Conservation (phyloP, 2,797 vertebrate species). For the Argentina silus region DNA sequence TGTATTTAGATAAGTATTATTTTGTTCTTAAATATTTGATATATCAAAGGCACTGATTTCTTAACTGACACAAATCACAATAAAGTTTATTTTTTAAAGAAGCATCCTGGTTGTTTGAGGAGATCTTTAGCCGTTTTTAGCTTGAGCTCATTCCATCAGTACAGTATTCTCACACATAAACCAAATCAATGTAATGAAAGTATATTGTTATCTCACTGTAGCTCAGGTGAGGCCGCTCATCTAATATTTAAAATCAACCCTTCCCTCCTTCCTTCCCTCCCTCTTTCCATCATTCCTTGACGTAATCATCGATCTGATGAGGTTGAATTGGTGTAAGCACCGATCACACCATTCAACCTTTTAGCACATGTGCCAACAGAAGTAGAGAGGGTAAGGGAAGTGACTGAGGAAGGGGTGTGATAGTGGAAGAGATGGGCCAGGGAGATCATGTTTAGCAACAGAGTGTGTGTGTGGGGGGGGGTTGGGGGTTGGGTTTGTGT, state of each 20-base stretch:
- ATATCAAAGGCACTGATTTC: not conserved
- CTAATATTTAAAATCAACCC: not conserved
- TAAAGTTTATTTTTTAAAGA: slow-evolving; percentile 19
- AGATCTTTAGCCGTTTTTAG: not conserved
- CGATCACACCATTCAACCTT: not conserved
- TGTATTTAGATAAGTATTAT: not conserved
- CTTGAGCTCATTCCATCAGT: not conserved
- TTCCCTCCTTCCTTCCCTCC: not conserved
- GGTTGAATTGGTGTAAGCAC: not conserved
- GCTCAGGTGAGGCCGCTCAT: not conserved
- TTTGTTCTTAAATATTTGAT: not conserved
- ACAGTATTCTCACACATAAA: not conserved
- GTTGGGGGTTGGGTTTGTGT: slow-evolving; percentile 6
- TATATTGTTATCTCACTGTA: not conserved
- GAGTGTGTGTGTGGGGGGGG: slow-evolving; percentile 50
- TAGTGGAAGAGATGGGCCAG: not conserved
- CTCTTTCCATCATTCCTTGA: not conserved
- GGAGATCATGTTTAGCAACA: slow-evolving; percentile 19
- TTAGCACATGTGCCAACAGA: not conserved
- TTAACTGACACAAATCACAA: slow-evolving; percentile 4
- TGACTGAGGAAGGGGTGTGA: not conserved
- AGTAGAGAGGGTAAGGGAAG: slow-evolving; percentile 13
- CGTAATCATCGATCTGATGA: not conserved
- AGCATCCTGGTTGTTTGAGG: not conserved
- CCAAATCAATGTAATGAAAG: not conserved